Percentiles rank a stretch among this genome's conserved stretches.
phyloP scores from a whole-genome alignment of 2,888 invertebrate genomes.

The Lasioglossum figueresi region DNA sequence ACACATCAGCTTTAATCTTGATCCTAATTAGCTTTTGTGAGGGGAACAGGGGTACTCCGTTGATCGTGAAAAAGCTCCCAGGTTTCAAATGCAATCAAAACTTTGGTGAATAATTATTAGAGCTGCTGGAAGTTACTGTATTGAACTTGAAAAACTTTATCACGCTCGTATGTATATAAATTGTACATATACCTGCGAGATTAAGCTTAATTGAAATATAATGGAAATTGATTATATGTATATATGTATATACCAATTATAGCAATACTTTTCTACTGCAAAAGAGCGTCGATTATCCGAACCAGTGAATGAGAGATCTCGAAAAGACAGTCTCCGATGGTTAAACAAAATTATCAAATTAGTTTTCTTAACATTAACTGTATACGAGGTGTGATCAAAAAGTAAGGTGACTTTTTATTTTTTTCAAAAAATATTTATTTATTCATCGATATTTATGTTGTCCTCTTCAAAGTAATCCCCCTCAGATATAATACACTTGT shows the following conservation, averaged over 20 bases:
- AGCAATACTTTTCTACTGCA: background rate
- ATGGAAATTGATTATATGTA: conserved; percentile 18
- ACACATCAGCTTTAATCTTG: conserved; percentile 16
- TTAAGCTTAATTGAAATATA: background rate
- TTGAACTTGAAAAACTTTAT: conserved; percentile 27
- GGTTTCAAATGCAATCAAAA: conserved; percentile 49
- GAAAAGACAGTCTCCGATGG: too few relatives aligned
- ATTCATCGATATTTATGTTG: too few relatives aligned
- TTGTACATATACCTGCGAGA: conserved; percentile 1
- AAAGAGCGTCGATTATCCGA: too few relatives aligned
- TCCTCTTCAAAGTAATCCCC: too few relatives aligned
- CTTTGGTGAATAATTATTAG: conserved; percentile 48
- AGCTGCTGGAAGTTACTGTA: conserved; percentile 27
- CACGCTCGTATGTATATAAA: background rate
- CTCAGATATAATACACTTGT: too few relatives aligned
- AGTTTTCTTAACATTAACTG: too few relatives aligned
- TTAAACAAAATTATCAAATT: too few relatives aligned
- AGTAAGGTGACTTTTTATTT: too few relatives aligned
- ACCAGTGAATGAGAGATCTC: too few relatives aligned
- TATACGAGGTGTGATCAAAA: too few relatives aligned
- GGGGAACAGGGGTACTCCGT: conserved; percentile 16
- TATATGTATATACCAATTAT: background rate
- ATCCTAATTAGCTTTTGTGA: conserved; percentile 9
- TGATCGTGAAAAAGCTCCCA: conserved; percentile 20
- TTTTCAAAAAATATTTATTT: too few relatives aligned